Percentiles rank a stretch among this genome's conserved stretches.
Conservation (phyloP, 2,113 vertebrate genomes). For the Merops nubicus region DNA sequence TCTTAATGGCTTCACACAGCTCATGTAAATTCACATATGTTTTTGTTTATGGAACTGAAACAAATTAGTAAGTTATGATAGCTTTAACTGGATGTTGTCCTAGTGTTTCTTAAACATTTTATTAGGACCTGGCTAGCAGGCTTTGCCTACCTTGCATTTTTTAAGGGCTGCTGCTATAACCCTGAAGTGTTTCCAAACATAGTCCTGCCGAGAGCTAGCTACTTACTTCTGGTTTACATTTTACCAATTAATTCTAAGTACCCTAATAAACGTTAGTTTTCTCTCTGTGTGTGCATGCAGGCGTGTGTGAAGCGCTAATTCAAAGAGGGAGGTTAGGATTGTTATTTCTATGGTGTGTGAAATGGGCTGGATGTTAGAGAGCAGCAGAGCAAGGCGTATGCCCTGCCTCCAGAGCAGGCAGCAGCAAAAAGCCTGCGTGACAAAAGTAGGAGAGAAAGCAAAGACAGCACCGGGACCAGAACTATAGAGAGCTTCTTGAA, state of each 20-base stretch:
- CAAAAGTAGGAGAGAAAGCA: not conserved
- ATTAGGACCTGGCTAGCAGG: not conserved
- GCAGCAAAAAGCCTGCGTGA: not conserved
- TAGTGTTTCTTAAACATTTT: not conserved
- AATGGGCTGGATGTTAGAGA: not conserved
- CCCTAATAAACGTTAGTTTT: not conserved
- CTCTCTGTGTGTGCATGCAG: not conserved
- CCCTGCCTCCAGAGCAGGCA: not conserved
- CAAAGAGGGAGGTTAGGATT: not conserved
- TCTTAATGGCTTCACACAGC: not conserved
- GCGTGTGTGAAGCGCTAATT: not conserved
- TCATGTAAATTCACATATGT: not conserved
- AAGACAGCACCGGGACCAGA: not conserved
- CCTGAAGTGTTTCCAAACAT: not conserved
- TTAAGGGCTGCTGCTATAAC: not conserved
- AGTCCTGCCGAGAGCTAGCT: not conserved
- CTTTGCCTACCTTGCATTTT: not conserved
- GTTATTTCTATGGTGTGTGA: conserved; percentile 13
- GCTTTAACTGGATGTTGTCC: not conserved
- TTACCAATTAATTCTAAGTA: not conserved
- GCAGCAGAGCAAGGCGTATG: not conserved
- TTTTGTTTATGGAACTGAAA: conserved; percentile 11
- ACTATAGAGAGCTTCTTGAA: not conserved
- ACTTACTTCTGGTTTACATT: conserved; percentile 31
- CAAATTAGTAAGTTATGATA: not conserved